Evolutionary conservation across 1,140 invertebrate genomes (phyloP).

Genomic region (Drosophila lini): DNA sequence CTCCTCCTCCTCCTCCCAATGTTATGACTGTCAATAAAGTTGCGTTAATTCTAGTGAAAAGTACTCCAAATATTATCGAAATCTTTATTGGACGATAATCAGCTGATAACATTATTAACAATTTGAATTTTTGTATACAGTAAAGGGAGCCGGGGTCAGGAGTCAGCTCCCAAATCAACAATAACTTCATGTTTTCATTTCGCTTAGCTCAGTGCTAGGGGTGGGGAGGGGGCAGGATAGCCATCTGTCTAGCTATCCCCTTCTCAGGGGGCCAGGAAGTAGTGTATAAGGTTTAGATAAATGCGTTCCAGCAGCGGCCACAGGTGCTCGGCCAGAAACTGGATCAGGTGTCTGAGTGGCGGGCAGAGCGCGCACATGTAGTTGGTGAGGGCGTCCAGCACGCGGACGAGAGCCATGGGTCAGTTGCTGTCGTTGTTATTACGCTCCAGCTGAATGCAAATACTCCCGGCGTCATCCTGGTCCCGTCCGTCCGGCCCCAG

Average conservation of each 20-base stretch:
- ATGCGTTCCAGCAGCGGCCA: slow-evolving; percentile 78
- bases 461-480: slow-evolving; percentile 12
- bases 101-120: slow-evolving; percentile 61
- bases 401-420: slow-evolving; percentile 70
- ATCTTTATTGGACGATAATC: slow-evolving; percentile 49
- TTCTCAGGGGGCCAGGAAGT: slow-evolving; percentile 71
- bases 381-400: slow-evolving; percentile 69
- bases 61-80: slow-evolving; percentile 28
- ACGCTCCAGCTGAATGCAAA: slow-evolving; percentile 50
- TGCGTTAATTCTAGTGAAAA: slow-evolving; percentile 20
- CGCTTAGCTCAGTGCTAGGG: slow-evolving; percentile 1
- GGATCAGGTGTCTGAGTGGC: slow-evolving; percentile 65
- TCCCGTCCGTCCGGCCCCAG: slow-evolving; percentile 10
- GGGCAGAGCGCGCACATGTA: slow-evolving; percentile 75
- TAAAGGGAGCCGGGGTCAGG: slow-evolving; percentile 3
- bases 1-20: no score
- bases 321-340: slow-evolving; percentile 67
- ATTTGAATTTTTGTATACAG: slow-evolving; percentile 62
- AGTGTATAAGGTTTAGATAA: slow-evolving; percentile 72
- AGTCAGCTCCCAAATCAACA: slow-evolving; percentile 47
- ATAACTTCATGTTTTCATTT: slow-evolving; percentile 31
- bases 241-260: background rate
- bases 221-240: background rate
- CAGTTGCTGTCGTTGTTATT: slow-evolving; percentile 50
- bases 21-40: slow-evolving; percentile 25